Conservation (phyloP, 2,113 vertebrate species). For the Benitochromis conjunctus region DNA sequence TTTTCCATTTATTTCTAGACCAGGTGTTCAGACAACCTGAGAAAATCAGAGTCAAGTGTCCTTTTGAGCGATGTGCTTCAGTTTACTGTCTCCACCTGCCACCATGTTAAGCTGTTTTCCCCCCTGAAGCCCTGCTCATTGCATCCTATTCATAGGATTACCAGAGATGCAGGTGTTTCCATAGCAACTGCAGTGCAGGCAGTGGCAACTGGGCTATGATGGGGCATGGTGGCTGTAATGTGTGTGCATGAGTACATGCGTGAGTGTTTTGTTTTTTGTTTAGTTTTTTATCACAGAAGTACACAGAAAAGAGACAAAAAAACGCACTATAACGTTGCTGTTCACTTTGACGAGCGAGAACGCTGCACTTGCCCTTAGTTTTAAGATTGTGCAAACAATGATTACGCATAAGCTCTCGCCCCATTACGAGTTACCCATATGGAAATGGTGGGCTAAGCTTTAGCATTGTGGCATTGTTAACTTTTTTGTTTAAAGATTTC, state of each 20-base stretch:
- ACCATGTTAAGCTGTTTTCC: conserved; percentile 55
- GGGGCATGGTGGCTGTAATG: conserved; percentile 25
- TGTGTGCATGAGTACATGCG: conserved; percentile 9
- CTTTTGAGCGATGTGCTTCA: conserved; percentile 24
- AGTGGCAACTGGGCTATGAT: conserved; percentile 14
- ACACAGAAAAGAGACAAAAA: background rate
- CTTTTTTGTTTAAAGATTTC: background rate
- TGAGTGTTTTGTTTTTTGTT: background rate
- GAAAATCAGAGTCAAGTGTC: background rate
- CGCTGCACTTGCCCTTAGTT: background rate
- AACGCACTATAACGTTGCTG: background rate
- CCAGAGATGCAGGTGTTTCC: conserved; percentile 66
- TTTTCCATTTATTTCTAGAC: background rate
- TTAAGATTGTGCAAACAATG: background rate
- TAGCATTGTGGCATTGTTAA: background rate
- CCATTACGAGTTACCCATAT: background rate
- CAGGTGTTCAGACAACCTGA: background rate
- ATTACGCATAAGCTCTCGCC: background rate
- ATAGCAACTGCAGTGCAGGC: conserved; percentile 67
- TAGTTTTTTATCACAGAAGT: background rate
- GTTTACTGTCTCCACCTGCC: conserved; percentile 55
- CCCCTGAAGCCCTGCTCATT: conserved; percentile 51
- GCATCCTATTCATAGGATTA: conserved; percentile 77
- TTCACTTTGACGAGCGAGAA: background rate
- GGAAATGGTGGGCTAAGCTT: background rate